Evolutionary conservation across 2,113 vertebrate genomes (phyloP).

Genomic region (Pedetes capensis): DNA sequence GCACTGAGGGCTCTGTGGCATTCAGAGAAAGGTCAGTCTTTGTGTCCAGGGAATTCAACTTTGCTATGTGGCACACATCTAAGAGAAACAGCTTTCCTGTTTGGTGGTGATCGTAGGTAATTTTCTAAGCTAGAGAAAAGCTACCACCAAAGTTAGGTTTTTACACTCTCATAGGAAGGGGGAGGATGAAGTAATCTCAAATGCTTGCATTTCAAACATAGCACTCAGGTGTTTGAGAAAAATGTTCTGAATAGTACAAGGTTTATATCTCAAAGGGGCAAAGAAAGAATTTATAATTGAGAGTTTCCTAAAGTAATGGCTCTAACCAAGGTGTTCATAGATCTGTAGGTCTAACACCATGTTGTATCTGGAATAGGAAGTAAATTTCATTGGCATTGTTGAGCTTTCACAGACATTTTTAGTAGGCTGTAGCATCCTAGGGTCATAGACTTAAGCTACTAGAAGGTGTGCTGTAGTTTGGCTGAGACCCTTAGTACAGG

Average conservation of each 20-base stretch:
- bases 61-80: not conserved
- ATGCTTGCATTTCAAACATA: not conserved
- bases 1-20: not conserved
- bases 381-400: not conserved
- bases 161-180: not conserved
- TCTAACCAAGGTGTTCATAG: not conserved
- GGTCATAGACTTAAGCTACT: not conserved
- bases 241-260: not conserved
- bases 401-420: not conserved
- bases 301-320: not conserved
- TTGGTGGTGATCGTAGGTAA: not conserved
- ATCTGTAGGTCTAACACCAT: too few species aligned
- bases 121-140: not conserved
- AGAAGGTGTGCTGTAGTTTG: not conserved
- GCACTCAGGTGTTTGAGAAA: not conserved
- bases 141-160: fast-evolving
- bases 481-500: too few species aligned
- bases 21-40: fast-evolving
- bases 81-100: not conserved
- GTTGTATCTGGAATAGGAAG: not conserved
- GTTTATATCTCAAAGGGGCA: not conserved
- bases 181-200: too few species aligned
- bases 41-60: not conserved
- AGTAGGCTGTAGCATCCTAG: not conserved
- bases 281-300: not conserved